Base-by-base conservation (phyloP, 2,888 invertebrate genomes). In the Zygaena filipendulae region DNA sequence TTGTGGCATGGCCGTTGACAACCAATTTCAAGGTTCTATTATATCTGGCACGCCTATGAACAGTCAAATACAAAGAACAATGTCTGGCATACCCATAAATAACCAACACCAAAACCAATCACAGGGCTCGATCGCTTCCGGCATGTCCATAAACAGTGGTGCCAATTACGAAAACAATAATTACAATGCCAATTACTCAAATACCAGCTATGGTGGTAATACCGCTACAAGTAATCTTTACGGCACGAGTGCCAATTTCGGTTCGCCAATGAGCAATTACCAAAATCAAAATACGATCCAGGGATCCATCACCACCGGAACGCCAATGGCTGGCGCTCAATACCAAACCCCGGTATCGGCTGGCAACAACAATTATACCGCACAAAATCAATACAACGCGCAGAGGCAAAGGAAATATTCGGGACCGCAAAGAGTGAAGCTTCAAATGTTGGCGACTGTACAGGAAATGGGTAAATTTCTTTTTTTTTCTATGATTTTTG, bases 401-500 rank as follows among this genome's bases (percentile, higher is more conserved):
- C n/a, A n/a, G n/a, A 52, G 68, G 9, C 77, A 74, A 32, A 69
- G 84, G 39, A 85, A 84, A 47, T 83, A 82, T 42, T 82, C 84
- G n/a, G 85, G 71, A 42, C 84, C 77, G 28, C 82, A 64, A 48
- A 63, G 81, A 3, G 60, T 70, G 29, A 79, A 80, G 36, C 49
- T 71, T 21, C 79, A 74, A 49, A 70, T 67, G 44, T 45, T 81
- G 43, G 75, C 91, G 23, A 90, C 90, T 29, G 90, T 91, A 18
- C 89, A 89, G 61, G 90, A 91, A 81, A 80, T 86, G 75, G 89
- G 89, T 89, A 85, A 85, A 74, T 82, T 49, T 33, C 33, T 38
- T 48, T 47, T 38, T 33, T 29, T 37, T 40, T 31, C 42, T 52
- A 39, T 43, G 35, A 20, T 32, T 24, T 35, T 34, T 33, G 29